Evolutionary conservation across 2,113 vertebrate species (phyloP).

Genomic region (Prochilodus magdalenae): DNA sequence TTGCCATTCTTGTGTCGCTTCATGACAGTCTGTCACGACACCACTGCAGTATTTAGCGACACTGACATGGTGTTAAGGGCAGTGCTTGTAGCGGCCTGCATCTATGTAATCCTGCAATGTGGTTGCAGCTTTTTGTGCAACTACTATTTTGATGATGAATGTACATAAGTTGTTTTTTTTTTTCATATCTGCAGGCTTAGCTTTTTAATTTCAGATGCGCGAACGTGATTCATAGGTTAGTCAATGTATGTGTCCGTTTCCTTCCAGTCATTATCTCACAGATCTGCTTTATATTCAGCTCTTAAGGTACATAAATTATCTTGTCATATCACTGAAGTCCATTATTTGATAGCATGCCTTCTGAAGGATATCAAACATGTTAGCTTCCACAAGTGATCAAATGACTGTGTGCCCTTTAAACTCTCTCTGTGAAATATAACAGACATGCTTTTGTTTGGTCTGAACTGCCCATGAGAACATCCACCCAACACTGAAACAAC

Average conservation of each 20-base stretch:
- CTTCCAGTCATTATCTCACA: too few relatives aligned
- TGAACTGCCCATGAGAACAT: neutral
- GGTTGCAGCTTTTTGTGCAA: too few relatives aligned
- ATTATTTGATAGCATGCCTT: neutral
- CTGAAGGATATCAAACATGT: neutral
- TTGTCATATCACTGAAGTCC: neutral
- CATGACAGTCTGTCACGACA: too few relatives aligned
- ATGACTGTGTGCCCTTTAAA: neutral
- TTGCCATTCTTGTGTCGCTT: too few relatives aligned
- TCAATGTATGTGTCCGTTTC: neutral
- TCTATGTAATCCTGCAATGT: too few relatives aligned
- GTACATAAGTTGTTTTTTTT: too few relatives aligned
- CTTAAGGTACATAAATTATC: neutral
- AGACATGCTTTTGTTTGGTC: neutral
- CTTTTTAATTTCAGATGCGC: neutral
- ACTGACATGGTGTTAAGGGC: too few relatives aligned
- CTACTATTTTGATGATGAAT: too few relatives aligned
- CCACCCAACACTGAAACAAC: neutral
- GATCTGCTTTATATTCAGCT: neutral
- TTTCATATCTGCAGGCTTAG: neutral
- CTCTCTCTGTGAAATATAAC: neutral
- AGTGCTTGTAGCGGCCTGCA: too few relatives aligned
- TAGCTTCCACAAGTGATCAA: neutral
- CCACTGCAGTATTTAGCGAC: too few relatives aligned
- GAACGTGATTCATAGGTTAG: neutral